Evolutionary conservation across 2,888 invertebrate species (phyloP), one percentile per base, ranked within the genome.

Genomic region (Sabatieria punctata): DNA sequence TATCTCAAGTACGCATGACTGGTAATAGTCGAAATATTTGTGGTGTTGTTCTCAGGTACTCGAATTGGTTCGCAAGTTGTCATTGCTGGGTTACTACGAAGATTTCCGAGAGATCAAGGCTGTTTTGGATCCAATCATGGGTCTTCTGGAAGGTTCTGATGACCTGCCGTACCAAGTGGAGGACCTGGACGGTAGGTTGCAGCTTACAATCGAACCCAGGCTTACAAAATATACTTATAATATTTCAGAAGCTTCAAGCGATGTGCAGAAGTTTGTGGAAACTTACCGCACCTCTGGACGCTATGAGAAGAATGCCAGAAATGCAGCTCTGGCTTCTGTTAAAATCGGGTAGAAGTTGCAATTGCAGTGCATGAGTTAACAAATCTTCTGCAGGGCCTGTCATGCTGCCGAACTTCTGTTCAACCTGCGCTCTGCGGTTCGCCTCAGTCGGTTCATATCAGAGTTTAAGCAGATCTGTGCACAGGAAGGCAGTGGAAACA

Each of bases 111-210:
- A 66, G 54, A 63, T 66, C 43, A 58, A 57, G 51, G 53, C 52
- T 24, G 52, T 66, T 36, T 51, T 66, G 22, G 57, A 52, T 22
- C 66, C 66, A 0, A 52, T 66, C 26, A 59, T 67, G 51, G 59
- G 60, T 41, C 52, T 67, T 18, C 51, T 67, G 48, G 66, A 66
- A 54, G 65, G 66, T 1, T 49, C 63, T 23, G 64, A 65, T 54
- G 66, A 66, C 52, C 62, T 62, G 46, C 65, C 65, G 2, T 65
- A 60, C 45, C 60, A 56, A 13, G 36, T 38, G 15, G 27, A 26
- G 3, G 42, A 42, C 2, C 26, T 42, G 4, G 26, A 25, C 13
- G 41, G 46, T 46, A 15, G 8, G 21, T 40, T 19, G 11, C 23
- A n/a, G n/a, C n/a, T 15, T 6, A 18, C 18, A 22, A 41, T 22